Percentiles rank a stretch among this genome's conserved stretches.
phyloP scores from a whole-genome alignment of 2,888 invertebrate species.

The Bibio marci region DNA sequence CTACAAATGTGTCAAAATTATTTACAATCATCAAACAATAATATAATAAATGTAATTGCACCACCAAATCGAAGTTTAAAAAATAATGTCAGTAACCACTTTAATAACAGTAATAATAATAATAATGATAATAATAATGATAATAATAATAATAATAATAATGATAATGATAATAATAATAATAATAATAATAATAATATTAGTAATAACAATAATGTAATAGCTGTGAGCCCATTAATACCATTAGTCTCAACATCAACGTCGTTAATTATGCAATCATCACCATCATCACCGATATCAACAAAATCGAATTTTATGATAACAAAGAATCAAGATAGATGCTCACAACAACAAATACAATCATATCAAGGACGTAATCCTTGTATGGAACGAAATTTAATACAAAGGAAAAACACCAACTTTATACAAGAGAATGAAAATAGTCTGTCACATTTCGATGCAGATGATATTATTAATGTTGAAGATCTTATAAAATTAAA shows the following conservation, averaged over 20 bases:
- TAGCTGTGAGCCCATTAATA: no score
- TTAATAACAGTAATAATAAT: no score
- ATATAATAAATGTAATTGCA: neutral
- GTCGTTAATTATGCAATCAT: no score
- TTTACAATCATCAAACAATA: no score
- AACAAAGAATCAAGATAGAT: constrained; percentile 26
- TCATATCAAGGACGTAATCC: constrained; percentile 75
- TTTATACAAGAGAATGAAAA: constrained; percentile 15
- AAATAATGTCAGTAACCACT: neutral
- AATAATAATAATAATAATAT: no score
- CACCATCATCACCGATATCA: no score
- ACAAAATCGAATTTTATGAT: neutral
- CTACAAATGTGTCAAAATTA: no score
- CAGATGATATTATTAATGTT: constrained; percentile 27
- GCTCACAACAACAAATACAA: constrained; percentile 38
- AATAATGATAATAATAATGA: no score
- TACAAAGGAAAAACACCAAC: constrained; percentile 28
- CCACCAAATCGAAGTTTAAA: neutral
- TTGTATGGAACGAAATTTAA: constrained; percentile 59
- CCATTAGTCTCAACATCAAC: no score
- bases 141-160: no score
- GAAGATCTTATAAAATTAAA: constrained; percentile 22
- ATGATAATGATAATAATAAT: no score
- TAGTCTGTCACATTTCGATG: constrained; percentile 24
- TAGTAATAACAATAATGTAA: no score